These are phyloP conservation scores for Lepilemur septentrionalis DNA, from an alignment of 2,797 vertebrate species.

Conservation along the genomic window DNA sequence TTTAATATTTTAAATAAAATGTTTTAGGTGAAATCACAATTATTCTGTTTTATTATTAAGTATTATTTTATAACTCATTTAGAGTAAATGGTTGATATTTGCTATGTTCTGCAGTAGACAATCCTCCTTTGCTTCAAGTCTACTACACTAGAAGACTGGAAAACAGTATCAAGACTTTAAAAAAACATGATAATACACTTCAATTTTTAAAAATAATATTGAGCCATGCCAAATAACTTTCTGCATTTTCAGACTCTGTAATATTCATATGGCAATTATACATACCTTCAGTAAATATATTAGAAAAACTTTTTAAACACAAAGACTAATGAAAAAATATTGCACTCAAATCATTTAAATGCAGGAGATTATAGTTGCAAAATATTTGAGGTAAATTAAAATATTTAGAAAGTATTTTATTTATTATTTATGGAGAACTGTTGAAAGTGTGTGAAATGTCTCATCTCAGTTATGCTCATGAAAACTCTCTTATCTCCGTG, in stretches of 20 bases:
- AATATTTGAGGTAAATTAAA: not conserved
- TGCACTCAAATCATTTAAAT: not conserved
- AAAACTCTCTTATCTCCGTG: not conserved
- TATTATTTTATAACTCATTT: not conserved
- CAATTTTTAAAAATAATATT: not conserved
- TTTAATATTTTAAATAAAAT: not conserved
- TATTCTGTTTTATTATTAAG: not conserved
- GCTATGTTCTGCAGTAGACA: not conserved
- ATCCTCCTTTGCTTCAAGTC: not conserved
- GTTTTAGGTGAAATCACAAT: not conserved
- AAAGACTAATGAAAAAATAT: not conserved
- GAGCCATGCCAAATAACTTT: not conserved
- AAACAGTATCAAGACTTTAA: not conserved
- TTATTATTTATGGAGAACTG: not conserved
- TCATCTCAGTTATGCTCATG: not conserved
- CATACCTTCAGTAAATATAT: not conserved
- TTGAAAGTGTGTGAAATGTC: not conserved
- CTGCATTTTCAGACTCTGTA: not conserved
- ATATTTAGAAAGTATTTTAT: not conserved
- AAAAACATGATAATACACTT: not conserved
- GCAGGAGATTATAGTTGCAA: not conserved
- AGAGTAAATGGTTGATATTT: not conserved
- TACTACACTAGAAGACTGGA: not conserved
- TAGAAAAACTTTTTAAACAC: not conserved
- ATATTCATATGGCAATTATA: not conserved